phyloP scores from a whole-genome alignment of 2,888 invertebrate genomes.

The Eurois occulta region DNA sequence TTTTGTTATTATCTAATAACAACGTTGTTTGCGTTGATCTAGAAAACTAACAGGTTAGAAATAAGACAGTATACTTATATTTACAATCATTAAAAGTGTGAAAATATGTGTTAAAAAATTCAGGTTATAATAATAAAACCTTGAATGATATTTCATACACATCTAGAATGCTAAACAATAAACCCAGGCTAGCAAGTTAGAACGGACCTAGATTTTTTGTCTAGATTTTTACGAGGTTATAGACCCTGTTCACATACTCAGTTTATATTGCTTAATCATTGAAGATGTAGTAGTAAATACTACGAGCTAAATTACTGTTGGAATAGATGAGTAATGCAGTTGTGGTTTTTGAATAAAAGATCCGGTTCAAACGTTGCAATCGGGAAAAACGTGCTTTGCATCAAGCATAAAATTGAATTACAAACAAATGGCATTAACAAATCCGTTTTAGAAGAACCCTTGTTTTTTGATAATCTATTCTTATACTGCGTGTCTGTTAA shows the following conservation, averaged over 20 bases:
- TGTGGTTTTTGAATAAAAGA: constrained; percentile 24
- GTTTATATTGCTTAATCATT: constrained; percentile 47
- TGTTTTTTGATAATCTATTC: background rate
- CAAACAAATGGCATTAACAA: background rate
- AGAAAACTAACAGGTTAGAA: too few species aligned
- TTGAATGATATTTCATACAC: constrained; percentile 17
- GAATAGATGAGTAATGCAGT: constrained; percentile 42
- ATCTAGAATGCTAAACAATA: constrained; percentile 55
- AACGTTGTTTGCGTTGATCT: too few species aligned
- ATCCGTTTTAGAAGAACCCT: background rate
- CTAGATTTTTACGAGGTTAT: constrained; percentile 58
- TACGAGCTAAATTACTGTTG: constrained; percentile 32
- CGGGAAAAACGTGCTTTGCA: constrained; percentile 5
- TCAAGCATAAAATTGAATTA: background rate
- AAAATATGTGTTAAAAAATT: too few species aligned
- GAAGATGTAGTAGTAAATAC: constrained; percentile 31
- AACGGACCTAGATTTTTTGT: constrained; percentile 63
- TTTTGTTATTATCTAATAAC: too few species aligned
- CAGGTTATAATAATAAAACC: background rate
- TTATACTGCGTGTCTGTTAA: background rate
- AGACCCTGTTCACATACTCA: constrained; percentile 52
- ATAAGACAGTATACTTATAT: too few species aligned
- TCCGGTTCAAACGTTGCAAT: constrained; percentile 10
- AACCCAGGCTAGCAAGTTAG: constrained; percentile 30
- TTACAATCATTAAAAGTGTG: background rate